Percentiles rank a stretch among this genome's conserved stretches.
Evolutionary conservation across 2,888 invertebrate genomes (phyloP).

Genomic region (Herminia tarsipennalis): DNA sequence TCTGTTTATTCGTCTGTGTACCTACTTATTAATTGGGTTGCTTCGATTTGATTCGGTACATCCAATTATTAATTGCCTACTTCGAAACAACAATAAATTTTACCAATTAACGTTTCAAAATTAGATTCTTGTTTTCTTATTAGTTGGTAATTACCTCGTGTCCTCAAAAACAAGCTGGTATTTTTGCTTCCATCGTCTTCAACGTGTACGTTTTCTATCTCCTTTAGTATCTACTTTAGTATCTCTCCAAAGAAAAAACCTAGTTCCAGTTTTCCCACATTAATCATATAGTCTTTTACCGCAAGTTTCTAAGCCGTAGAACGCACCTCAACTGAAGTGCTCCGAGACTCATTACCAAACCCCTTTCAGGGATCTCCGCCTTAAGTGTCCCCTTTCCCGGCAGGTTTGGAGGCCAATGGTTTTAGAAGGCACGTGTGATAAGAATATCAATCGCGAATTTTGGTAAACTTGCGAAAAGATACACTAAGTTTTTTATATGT

Average conservation of each 20-base stretch:
- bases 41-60: background rate
- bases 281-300: slow-evolving; percentile 17
- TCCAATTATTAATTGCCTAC: background rate
- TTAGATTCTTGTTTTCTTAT: too few relatives aligned
- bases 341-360: slow-evolving; percentile 47
- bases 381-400: slow-evolving; percentile 31
- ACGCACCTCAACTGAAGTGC: slow-evolving; percentile 44
- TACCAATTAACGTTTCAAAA: too few relatives aligned
- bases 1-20: slow-evolving; percentile 7
- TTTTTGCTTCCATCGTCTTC: too few relatives aligned
- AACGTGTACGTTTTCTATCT: too few relatives aligned
- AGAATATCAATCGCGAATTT: slow-evolving; percentile 36
- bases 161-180: too few relatives aligned
- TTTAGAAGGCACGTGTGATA: slow-evolving; percentile 38
- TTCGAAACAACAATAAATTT: too few relatives aligned
- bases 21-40: slow-evolving; percentile 14
- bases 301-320: slow-evolving; percentile 39
- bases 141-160: too few relatives aligned
- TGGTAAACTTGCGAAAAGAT: slow-evolving; percentile 21
- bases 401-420: slow-evolving; percentile 42
- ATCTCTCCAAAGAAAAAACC: slow-evolving; percentile 10
- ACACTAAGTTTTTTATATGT: slow-evolving; percentile 28
- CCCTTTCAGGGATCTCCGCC: slow-evolving; percentile 30
- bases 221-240: too few relatives aligned
- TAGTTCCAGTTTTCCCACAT: slow-evolving; percentile 22